phyloP scores from a whole-genome alignment of 2,113 vertebrate genomes.

The Nyctereutes procyonoides region DNA sequence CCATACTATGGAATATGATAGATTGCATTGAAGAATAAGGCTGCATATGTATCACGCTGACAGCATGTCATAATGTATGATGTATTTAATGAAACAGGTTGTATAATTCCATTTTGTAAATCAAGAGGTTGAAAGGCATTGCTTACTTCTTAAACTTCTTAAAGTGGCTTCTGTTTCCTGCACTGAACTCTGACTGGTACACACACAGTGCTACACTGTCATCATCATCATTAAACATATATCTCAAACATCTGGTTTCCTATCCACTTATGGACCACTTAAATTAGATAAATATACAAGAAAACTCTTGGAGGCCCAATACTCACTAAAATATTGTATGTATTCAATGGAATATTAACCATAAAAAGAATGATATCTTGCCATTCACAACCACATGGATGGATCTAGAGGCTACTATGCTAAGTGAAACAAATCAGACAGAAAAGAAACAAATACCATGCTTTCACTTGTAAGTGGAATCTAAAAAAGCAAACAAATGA shows the following conservation, averaged over 20 bases:
- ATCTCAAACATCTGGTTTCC: background rate
- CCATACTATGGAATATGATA: background rate
- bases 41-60: background rate
- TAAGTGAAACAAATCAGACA: too few species aligned
- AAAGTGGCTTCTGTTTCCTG: slow-evolving; percentile 5
- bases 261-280: background rate
- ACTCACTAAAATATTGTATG: slow-evolving; percentile 15
- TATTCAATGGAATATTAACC: too few species aligned
- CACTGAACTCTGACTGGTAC: background rate
- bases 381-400: too few species aligned
- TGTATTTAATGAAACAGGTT: background rate
- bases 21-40: background rate
- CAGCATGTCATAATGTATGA: background rate
- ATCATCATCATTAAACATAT: background rate
- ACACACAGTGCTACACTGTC: background rate
- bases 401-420: too few species aligned
- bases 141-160: background rate
- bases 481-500: too few species aligned
- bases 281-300: slow-evolving; percentile 27
- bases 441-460: too few species aligned
- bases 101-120: background rate
- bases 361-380: too few species aligned
- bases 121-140: background rate
- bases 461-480: too few species aligned
- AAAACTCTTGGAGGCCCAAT: background rate